Percentiles rank a stretch among this genome's conserved stretches.
These are phyloP conservation scores for Thomomys bottae DNA, from an alignment of 2,113 vertebrate species.

Conservation along the genomic window DNA sequence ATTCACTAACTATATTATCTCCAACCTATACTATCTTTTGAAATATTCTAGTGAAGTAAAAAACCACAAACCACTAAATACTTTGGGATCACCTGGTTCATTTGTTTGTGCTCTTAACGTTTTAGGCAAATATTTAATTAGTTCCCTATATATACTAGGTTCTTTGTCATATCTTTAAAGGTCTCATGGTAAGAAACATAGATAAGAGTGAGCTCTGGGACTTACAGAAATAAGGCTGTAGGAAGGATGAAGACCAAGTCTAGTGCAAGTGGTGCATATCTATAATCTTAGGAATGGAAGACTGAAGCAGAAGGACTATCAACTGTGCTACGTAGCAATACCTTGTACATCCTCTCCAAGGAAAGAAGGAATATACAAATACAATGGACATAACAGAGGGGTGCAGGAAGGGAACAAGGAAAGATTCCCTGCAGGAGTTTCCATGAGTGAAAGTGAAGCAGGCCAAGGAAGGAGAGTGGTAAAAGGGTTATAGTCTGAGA, in stretches of 20 bases:
- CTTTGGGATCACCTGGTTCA: conserved; percentile 56
- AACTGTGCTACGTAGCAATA: neutral
- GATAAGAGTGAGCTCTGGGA: neutral
- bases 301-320: too few species aligned
- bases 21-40: neutral
- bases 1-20: neutral
- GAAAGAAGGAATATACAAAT: conserved; percentile 12
- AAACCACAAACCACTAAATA: conserved; percentile 31
- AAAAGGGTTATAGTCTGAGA: neutral
- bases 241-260: neutral
- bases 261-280: neutral
- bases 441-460: neutral
- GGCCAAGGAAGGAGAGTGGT: neutral
- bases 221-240: conserved; percentile 26
- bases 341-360: neutral
- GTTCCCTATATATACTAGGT: neutral
- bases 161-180: conserved; percentile 24
- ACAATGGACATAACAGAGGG: neutral
- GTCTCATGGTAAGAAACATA: neutral
- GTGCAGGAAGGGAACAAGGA: neutral
- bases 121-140: conserved; percentile 44
- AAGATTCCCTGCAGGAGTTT: conserved; percentile 19
- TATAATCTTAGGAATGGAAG: neutral
- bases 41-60: neutral
- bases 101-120: conserved; percentile 26